Evolutionary conservation across 2,888 invertebrate species (phyloP), one percentile per base, ranked within the genome.

Genomic region (Tigriopus californicus): DNA sequence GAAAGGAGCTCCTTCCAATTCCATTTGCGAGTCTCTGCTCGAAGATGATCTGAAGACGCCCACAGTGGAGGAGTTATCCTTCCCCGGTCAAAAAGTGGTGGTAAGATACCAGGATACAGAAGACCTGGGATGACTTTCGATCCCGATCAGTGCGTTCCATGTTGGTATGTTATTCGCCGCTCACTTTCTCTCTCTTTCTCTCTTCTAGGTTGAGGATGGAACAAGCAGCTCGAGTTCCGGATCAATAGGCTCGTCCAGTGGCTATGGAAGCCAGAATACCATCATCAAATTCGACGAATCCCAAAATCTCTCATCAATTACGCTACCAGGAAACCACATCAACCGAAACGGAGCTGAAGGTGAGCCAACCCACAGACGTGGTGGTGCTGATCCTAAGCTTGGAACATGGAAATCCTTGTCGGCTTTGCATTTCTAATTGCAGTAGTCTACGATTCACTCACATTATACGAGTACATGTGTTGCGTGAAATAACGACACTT

Each of bases 1-100:
- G 56, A 46, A 56, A 41, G 46, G 25, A 46, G 18, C 44, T 46
- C 18, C 15, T 15, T 42, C 56, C 20, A 20, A 24, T 20, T 22
- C 6, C 18, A 20, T 49, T 13, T 12, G 12, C 41, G 54, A 54
- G 6, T 25, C 15, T 15, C 3, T 20, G 33, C 40, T 40, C 8
- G 54, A 40, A n/a, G 56, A 56, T 42, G 56, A 56, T 25, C 25
- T 56, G 18, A 56, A 56, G 24, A 56, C 56, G 12, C 56, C 56
- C 13, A 56, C 56, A 6, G 46, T 56, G 5, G 56, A 56, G 24
- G 56, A 56, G 25, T 46, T 56, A 18, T 20, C 56, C 12, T 56
- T 56, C 20, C 56, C 56, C 15, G 56, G 56, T 20, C 18, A 44
- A 20, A 56, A 56, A 56, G 56, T 33, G 33, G 33, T 8, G 33